Percentiles rank a stretch among this genome's conserved stretches.
phyloP scores from a whole-genome alignment of 2,888 invertebrate species.

The Minunthozetes semirufus region DNA sequence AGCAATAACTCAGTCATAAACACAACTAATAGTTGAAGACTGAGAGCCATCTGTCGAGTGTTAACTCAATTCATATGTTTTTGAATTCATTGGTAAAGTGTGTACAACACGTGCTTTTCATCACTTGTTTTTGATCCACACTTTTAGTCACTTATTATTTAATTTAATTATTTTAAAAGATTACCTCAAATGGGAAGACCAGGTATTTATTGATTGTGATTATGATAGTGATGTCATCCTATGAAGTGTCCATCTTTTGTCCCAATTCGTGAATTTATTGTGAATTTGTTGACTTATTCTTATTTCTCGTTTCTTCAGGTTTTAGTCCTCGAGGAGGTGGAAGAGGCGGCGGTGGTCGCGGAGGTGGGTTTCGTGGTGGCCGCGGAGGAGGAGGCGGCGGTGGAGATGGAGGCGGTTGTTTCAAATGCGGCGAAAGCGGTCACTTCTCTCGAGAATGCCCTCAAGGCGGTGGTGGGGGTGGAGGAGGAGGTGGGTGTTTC shows the following conservation, averaged over 20 bases:
- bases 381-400: slow-evolving; percentile 39
- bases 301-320: not conserved
- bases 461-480: slow-evolving; percentile 51
- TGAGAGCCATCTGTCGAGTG: too few relatives aligned
- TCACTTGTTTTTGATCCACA: not conserved
- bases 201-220: not conserved
- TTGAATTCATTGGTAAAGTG: not conserved
- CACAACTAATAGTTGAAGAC: too few relatives aligned
- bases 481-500: slow-evolving; percentile 46
- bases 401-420: slow-evolving; percentile 41
- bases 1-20: too few relatives aligned
- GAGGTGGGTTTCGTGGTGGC: slow-evolving; percentile 35
- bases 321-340: slow-evolving; percentile 22
- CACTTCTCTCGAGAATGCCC: slow-evolving; percentile 26
- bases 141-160: not conserved
- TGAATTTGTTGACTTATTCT: not conserved
- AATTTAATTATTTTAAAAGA: not conserved
- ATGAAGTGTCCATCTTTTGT: too few relatives aligned
- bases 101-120: slow-evolving; percentile 13
- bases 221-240: not conserved
- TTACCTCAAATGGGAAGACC: slow-evolving; percentile 21
- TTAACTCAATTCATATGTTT: too few relatives aligned
- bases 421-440: slow-evolving; percentile 40
- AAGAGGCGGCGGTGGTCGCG: slow-evolving; percentile 35
- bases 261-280: too few relatives aligned